Evolutionary conservation across 1,140 invertebrate genomes (phyloP).

Genomic region (Atopsyche davidsoni): DNA sequence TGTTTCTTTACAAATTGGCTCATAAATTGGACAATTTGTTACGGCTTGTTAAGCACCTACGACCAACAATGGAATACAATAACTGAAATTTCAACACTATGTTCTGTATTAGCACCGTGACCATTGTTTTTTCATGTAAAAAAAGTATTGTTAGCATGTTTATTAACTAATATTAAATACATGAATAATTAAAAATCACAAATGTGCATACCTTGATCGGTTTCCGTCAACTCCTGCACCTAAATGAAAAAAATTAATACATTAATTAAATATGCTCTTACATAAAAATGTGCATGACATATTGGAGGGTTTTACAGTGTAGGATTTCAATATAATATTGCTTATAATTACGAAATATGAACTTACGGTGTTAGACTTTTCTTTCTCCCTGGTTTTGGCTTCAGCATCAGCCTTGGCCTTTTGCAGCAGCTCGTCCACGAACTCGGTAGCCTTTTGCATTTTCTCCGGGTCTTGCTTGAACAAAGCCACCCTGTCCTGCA

Average conservation of each 20-base stretch:
- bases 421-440: slow-evolving; percentile 46
- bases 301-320: slow-evolving; percentile 4
- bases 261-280: too few species aligned
- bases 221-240: slow-evolving; percentile 24
- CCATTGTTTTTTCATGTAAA: too few species aligned
- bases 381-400: slow-evolving; percentile 47
- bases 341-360: slow-evolving; percentile 23
- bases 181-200: too few species aligned
- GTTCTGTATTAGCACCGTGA: too few species aligned
- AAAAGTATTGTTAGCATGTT: too few species aligned
- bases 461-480: slow-evolving; percentile 47
- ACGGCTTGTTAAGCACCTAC: too few species aligned
- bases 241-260: slow-evolving; percentile 17
- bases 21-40: too few species aligned
- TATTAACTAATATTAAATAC: too few species aligned
- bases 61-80: too few species aligned
- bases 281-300: too few species aligned
- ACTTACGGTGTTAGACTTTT: slow-evolving; percentile 48
- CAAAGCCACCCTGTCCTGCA: slow-evolving; percentile 39
- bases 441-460: slow-evolving; percentile 43
- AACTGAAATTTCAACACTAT: too few species aligned
- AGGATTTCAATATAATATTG: not conserved
- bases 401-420: slow-evolving; percentile 46
- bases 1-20: too few species aligned
- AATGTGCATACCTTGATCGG: slow-evolving; percentile 26